A percentile compares a stretch with the other conserved stretches of the same genome.
Conservation (phyloP, 2,888 invertebrate genomes). For the Rugalucina vietnamica region DNA sequence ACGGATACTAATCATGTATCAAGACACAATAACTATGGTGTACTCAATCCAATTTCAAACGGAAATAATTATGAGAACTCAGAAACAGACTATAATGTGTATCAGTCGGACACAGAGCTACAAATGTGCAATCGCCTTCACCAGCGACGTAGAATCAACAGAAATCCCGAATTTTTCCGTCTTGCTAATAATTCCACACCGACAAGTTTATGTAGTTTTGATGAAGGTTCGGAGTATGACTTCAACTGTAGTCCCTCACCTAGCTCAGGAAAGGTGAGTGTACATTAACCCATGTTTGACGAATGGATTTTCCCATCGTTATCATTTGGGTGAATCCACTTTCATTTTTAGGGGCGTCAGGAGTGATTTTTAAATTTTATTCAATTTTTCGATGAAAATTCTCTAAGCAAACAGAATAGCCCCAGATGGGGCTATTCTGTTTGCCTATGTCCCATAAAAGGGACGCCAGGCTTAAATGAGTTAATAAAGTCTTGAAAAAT, state of each 20-base stretch:
- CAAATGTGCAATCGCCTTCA: conserved; percentile 47
- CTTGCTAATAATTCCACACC: conserved; percentile 56
- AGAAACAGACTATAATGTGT: conserved; percentile 50
- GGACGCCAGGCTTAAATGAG: no score
- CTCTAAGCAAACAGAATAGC: no score
- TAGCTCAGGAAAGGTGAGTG: conserved; percentile 58
- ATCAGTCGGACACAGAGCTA: conserved; percentile 67
- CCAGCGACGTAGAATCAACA: conserved; percentile 42
- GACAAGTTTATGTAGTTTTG: conserved; percentile 58
- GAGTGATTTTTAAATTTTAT: no score
- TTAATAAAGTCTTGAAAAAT: no score
- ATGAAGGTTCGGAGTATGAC: conserved; percentile 59
- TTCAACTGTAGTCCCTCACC: conserved; percentile 55
- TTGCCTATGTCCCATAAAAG: no score
- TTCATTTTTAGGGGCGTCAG: no score
- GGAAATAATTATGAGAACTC: conserved; percentile 16
- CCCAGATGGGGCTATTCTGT: no score
- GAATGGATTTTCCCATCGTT: no score
- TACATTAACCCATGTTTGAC: no score
- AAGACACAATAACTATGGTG: conserved; percentile 56
- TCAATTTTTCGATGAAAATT: no score
- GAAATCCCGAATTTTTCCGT: conserved; percentile 42
- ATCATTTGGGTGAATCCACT: no score
- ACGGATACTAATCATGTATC: conserved; percentile 62
- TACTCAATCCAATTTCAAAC: conserved; percentile 31